Evolutionary conservation across 2,888 invertebrate genomes (phyloP).

Genomic region (Ypsolopha scabrella): DNA sequence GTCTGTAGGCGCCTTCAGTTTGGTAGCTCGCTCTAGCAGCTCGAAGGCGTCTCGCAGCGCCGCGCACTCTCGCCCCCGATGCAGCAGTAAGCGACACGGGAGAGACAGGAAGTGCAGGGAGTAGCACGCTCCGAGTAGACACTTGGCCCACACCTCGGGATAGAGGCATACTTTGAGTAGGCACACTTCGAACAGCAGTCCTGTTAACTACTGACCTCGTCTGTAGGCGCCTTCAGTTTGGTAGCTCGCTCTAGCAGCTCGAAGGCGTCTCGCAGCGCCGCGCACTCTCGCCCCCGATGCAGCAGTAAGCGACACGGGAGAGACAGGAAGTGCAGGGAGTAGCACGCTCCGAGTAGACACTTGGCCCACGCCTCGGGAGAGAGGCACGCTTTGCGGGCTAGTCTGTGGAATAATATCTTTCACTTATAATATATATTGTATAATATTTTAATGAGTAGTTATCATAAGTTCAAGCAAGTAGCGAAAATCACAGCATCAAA

Average conservation of each 20-base stretch:
- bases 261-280: conserved; percentile 83
- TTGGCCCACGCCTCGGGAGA: conserved; percentile 94
- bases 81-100: conserved; percentile 84
- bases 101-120: conserved; percentile 97
- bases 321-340: conserved; percentile 96
- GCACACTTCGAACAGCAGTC: too few species aligned
- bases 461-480: too few species aligned
- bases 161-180: conserved; percentile 70
- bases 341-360: conserved; percentile 88
- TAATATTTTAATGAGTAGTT: too few species aligned
- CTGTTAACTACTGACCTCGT: conserved; percentile 75
- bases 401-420: conserved; percentile 39
- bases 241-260: conserved; percentile 91
- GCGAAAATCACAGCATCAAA: too few species aligned
- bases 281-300: conserved; percentile 80
- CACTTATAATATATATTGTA: too few species aligned
- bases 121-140: conserved; percentile 87
- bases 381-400: conserved; percentile 69
- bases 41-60: conserved; percentile 86
- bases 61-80: conserved; percentile 80
- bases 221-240: conserved; percentile 86
- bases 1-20: conserved; percentile 88
- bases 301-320: conserved; percentile 87
- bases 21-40: conserved; percentile 88
- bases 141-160: conserved; percentile 94